Conservation (phyloP, 2,888 invertebrate species). For the Rotaria sp. region DNA sequence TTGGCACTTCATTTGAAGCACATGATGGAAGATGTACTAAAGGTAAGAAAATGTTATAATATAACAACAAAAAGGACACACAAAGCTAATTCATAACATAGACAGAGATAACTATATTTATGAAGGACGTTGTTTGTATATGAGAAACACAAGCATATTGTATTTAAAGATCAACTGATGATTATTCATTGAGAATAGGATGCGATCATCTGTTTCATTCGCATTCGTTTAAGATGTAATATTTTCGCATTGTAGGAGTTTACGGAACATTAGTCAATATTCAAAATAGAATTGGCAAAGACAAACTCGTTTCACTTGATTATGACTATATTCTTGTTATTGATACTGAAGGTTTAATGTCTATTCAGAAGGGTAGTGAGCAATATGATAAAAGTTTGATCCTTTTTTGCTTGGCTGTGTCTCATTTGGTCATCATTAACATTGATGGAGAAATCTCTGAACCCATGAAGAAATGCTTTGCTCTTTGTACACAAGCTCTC, state of each 20-base stretch:
- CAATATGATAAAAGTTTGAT: conserved; percentile 28
- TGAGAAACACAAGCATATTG: too few species aligned
- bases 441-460: neutral
- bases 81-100: too few species aligned
- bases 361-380: neutral
- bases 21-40: neutral
- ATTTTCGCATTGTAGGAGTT: neutral
- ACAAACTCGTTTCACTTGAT: neutral
- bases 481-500: conserved; percentile 11
- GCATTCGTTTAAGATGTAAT: neutral
- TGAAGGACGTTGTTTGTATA: too few species aligned
- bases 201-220: too few species aligned
- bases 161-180: too few species aligned
- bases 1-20: conserved; percentile 8
- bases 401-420: conserved; percentile 30
- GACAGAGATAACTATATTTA: too few species aligned
- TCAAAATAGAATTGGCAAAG: neutral
- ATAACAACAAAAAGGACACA: too few species aligned
- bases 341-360: conserved; percentile 27
- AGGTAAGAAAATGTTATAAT: neutral
- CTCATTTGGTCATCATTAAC: conserved; percentile 25
- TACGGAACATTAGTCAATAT: conserved; percentile 5
- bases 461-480: neutral
- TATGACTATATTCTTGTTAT: conserved; percentile 14
- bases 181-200: too few species aligned